Evolutionary conservation across 2,888 invertebrate genomes (phyloP), one percentile per base, ranked within the genome.

Genomic region (Aporophyla lueneburgensis): DNA sequence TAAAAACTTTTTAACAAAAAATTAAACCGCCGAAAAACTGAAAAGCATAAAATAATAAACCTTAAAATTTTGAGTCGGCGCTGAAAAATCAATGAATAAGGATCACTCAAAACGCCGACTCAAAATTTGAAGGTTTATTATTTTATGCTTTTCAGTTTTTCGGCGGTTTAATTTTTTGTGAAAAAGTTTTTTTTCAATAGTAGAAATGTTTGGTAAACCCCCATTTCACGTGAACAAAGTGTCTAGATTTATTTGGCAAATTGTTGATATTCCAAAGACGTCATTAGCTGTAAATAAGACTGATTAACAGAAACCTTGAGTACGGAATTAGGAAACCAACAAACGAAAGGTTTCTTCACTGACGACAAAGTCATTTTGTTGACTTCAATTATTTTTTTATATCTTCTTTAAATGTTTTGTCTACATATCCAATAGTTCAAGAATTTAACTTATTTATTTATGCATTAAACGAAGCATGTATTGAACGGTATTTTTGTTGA

Each of bases 291-390:
- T 9, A 72, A 70, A 85, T 84, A 43, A 81, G 2, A 9, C 70
- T 43, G 67, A 81, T 81, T 83, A 80, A n/a, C 16, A 51, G 27
- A 56, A 71, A 61, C 83, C 85, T 85, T 85, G 85, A 24, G 24
- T 49, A 46, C 24, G 46, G 62, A 33, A 85, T 83, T 83, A 83
- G 70, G 81, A 83, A 83, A 76, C 85, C 83, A 46, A 73, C 76
- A 72, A 85, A 76, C 62, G 14, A 67, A 76, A 63, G 14, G 58
- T 59, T 16, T 1, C 46, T 49, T 56, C 24, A 14, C 5, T 14
- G 40, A 19, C 24, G 24, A 58, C 65, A 65, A 74, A 71, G 2
- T 46, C 24, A 49, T 40, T 49, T 51, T 62, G 40, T 24, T 6
- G 12, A 27, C 21, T 62, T 51, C 7, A 49, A n/a, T 24, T 16